Conservation (phyloP, 2,888 invertebrate species). For the Malthinus flaveolus region DNA sequence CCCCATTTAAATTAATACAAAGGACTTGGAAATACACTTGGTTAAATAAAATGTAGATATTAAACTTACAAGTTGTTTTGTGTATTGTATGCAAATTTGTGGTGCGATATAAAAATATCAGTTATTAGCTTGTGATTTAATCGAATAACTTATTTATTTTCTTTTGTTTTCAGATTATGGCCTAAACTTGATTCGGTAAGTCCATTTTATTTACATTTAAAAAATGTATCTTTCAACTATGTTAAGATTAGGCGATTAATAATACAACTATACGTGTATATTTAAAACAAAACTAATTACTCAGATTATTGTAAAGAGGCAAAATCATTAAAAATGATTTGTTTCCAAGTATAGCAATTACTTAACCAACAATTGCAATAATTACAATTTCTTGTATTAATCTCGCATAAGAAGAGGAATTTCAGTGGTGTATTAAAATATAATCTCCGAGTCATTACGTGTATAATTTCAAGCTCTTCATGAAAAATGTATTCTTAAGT, state of each 20-base stretch:
- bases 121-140: too few species aligned
- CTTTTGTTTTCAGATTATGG: too few species aligned
- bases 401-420: constrained; percentile 5
- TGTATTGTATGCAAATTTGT: too few species aligned
- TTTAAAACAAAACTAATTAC: constrained; percentile 6
- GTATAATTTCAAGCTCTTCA: neutral
- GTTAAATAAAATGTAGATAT: too few species aligned
- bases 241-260: neutral
- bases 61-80: too few species aligned
- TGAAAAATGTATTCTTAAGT: constrained; percentile 2
- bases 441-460: constrained; percentile 2
- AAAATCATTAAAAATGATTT: constrained; percentile 5
- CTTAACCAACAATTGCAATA: constrained; percentile 3
- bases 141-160: too few species aligned
- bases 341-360: constrained; percentile 5
- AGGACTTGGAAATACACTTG: too few species aligned
- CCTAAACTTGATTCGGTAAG: too few species aligned
- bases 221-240: too few species aligned
- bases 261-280: neutral
- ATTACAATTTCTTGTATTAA: constrained; percentile 7
- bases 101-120: too few species aligned
- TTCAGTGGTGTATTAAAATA: constrained; percentile 1
- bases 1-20: too few species aligned
- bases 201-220: too few species aligned
- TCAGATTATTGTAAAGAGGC: neutral